phyloP scores from a whole-genome alignment of 2,113 vertebrate genomes.

The Pampusana beccarii region DNA sequence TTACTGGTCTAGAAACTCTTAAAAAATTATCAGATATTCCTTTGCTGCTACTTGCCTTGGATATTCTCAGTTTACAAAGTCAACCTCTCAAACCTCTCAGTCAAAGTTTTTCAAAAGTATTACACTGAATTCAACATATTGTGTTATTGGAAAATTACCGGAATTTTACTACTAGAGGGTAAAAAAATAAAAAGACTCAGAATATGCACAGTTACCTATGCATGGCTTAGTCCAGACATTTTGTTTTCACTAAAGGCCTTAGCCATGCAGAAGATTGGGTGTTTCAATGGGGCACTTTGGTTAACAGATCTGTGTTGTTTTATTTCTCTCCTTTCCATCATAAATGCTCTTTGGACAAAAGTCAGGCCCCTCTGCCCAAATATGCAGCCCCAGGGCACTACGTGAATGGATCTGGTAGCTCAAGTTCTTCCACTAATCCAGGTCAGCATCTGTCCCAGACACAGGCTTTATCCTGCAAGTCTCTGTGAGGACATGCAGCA shows the following conservation, averaged over 20 bases:
- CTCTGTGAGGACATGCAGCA: background rate
- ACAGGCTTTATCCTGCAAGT: constrained; percentile 15
- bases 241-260: background rate
- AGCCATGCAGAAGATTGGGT: background rate
- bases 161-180: background rate
- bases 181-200: background rate
- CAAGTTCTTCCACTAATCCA: constrained; percentile 36
- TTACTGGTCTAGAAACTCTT: background rate
- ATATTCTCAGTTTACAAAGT: background rate
- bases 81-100: background rate
- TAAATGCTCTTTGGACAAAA: background rate
- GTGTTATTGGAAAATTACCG: background rate
- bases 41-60: background rate
- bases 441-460: background rate
- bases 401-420: background rate
- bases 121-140: background rate
- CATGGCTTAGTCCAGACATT: background rate
- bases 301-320: background rate
- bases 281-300: background rate
- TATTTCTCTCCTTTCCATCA: background rate
- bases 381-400: background rate
- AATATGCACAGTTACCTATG: background rate
- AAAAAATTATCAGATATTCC: background rate
- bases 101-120: background rate
- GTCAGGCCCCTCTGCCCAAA: background rate